These are phyloP conservation scores for Emydura subglobosa DNA, from an alignment of 2,113 vertebrate genomes.

Conservation along the genomic window DNA sequence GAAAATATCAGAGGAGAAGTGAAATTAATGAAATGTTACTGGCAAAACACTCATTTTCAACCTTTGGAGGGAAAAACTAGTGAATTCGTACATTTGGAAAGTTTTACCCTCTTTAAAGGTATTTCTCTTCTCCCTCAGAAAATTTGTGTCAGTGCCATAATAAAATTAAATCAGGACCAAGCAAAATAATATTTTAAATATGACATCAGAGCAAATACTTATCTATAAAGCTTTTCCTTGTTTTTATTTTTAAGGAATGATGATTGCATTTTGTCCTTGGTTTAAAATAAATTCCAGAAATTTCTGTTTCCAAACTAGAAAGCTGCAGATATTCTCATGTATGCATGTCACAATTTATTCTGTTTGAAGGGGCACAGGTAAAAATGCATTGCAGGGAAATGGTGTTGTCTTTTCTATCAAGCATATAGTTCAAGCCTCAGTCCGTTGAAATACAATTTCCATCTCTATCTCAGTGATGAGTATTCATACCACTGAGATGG, in stretches of 20 bases:
- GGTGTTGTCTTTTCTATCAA: not conserved
- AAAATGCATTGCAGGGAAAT: not conserved
- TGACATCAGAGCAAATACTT: not conserved
- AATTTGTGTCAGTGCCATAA: not conserved
- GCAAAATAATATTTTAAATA: not conserved
- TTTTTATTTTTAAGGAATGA: not conserved
- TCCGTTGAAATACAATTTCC: not conserved
- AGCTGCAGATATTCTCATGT: not conserved
- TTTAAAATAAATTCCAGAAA: not conserved
- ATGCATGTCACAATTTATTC: not conserved
- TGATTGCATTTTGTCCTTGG: accelerated
- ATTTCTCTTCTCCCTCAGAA: not conserved
- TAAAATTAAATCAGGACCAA: not conserved
- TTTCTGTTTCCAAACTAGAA: not conserved
- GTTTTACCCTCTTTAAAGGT: not conserved
- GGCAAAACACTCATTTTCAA: not conserved
- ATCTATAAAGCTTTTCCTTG: not conserved
- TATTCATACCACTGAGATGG: not conserved
- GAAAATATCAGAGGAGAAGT: not conserved
- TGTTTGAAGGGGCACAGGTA: not conserved
- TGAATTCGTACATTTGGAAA: not conserved
- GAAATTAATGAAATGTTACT: not conserved
- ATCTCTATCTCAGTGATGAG: not conserved
- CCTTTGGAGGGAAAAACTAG: not conserved
- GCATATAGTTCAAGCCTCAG: not conserved